Percentiles rank a stretch among this genome's conserved stretches.
These are phyloP conservation scores for Tenthredo livida DNA, from an alignment of 2,888 invertebrate genomes.

Conservation along the genomic window DNA sequence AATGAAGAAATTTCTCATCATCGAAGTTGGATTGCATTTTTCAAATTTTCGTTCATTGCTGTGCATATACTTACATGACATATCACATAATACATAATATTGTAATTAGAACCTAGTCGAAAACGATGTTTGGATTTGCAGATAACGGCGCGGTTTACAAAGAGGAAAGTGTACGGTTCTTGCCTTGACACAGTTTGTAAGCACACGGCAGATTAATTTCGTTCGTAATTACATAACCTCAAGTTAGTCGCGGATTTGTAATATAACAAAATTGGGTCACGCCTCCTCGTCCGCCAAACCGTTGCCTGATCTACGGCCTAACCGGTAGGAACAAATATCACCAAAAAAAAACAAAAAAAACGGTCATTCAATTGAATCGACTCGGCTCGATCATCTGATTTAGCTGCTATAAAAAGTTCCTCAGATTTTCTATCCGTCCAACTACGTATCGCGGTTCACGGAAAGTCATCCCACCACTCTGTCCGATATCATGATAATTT, in stretches of 20 bases:
- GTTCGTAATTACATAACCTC: conserved; percentile 59
- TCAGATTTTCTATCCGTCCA: neutral
- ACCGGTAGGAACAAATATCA: conserved; percentile 13
- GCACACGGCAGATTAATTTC: conserved; percentile 59
- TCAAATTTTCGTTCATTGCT: neutral
- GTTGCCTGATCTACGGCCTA: neutral
- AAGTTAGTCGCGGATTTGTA: conserved; percentile 63
- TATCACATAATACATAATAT: neutral
- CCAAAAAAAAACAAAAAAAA: neutral
- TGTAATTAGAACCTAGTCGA: neutral
- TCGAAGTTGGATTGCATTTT: neutral
- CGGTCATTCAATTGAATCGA: neutral
- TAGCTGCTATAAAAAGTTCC: neutral
- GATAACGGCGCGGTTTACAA: conserved; percentile 13
- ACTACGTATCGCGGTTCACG: neutral
- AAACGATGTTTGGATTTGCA: conserved; percentile 43
- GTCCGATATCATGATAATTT: neutral
- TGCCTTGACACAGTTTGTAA: conserved; percentile 59
- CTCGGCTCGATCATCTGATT: neutral
- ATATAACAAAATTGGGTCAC: conserved; percentile 58
- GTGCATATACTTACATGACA: no score
- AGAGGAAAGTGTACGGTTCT: conserved; percentile 36
- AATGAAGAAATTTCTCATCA: neutral
- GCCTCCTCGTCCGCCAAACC: conserved; percentile 28
- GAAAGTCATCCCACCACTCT: neutral